Conservation (phyloP, 1,140 invertebrate genomes). For the Prorops nasuta region DNA sequence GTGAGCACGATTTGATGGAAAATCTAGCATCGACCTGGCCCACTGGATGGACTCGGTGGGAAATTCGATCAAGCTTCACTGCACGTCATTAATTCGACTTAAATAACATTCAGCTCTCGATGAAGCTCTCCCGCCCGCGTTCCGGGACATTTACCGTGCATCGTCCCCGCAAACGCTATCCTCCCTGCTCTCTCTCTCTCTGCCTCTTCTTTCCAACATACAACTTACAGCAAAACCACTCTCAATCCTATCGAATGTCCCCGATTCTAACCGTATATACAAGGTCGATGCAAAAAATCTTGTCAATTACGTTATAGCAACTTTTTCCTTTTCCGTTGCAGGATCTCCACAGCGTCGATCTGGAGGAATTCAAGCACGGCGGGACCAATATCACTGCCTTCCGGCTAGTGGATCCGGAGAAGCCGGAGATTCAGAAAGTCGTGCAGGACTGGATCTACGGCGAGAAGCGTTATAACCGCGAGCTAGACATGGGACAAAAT, state of each 20-base stretch:
- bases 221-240: no score
- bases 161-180: no score
- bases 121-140: not conserved
- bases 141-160: no score
- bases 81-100: not conserved
- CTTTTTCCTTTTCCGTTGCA: slow-evolving; percentile 44
- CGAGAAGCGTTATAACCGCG: slow-evolving; percentile 64
- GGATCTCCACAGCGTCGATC: slow-evolving; percentile 86
- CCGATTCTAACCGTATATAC: no score
- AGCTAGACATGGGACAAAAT: slow-evolving; percentile 61
- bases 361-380: slow-evolving; percentile 91
- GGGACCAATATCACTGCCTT: slow-evolving; percentile 92
- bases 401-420: slow-evolving; percentile 77
- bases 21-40: not conserved
- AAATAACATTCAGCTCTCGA: not conserved
- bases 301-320: no score
- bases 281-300: no score
- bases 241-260: no score
- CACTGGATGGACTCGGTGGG: no score
- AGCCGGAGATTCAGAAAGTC: slow-evolving; percentile 70
- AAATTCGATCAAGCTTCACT: not conserved
- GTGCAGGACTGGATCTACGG: slow-evolving; percentile 77
- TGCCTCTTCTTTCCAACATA: no score
- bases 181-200: no score
- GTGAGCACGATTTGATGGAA: no score